Evolutionary conservation across 2,113 vertebrate species (phyloP).

Genomic region (Lates calcarifer): DNA sequence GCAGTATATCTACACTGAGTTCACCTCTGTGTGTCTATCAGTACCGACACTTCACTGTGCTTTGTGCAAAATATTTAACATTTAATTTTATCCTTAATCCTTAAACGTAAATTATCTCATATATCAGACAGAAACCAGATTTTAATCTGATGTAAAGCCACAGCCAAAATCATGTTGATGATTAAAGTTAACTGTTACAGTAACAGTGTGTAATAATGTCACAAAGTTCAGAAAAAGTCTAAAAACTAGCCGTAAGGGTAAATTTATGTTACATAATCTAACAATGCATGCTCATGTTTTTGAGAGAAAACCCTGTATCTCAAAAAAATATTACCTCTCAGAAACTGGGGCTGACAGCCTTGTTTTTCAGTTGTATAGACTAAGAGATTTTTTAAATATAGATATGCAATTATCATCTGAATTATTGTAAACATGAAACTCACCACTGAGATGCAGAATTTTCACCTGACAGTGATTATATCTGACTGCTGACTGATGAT

Average conservation of each 20-base stretch:
- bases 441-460: background rate
- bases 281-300: background rate
- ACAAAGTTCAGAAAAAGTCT: background rate
- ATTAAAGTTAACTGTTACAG: background rate
- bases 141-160: background rate
- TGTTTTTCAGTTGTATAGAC: background rate
- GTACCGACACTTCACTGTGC: background rate
- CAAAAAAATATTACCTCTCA: background rate
- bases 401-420: background rate
- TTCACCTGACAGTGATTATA: background rate
- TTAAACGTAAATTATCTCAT: background rate
- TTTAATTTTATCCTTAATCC: background rate
- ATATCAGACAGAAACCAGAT: background rate
- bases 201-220: background rate
- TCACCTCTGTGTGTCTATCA: background rate
- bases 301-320: background rate
- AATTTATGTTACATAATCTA: background rate
- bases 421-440: background rate
- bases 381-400: background rate
- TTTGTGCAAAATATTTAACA: background rate
- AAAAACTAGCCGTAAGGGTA: background rate
- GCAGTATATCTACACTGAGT: background rate
- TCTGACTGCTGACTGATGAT: no score
- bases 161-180: background rate
- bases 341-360: background rate